phyloP scores from a whole-genome alignment of 2,888 invertebrate species.

The Phymatocera aterrima region DNA sequence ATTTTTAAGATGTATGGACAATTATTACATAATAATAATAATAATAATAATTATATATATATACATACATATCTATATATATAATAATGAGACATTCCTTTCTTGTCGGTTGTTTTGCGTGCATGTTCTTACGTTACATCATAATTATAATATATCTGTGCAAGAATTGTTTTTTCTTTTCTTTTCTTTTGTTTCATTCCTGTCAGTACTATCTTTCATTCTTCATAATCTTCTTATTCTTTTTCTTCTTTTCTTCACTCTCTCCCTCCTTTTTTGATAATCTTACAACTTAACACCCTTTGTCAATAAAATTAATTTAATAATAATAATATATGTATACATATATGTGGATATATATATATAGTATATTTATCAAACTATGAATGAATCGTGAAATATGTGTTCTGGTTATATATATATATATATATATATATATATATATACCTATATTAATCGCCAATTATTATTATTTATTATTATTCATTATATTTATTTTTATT shows the following conservation, averaged over 20 bases:
- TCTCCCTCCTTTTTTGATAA: slow-evolving; percentile 52
- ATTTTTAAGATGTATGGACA: slow-evolving; percentile 73
- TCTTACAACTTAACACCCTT: slow-evolving; percentile 65
- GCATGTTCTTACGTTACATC: background rate
- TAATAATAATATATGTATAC: slow-evolving; percentile 61
- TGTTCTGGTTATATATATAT: slow-evolving; percentile 56
- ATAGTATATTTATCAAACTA: slow-evolving; percentile 63
- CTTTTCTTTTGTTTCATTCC: slow-evolving; percentile 48
- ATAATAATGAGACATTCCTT: slow-evolving; percentile 71
- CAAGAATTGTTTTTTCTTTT: slow-evolving; percentile 48
- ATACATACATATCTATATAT: slow-evolving; percentile 45
- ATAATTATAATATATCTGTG: slow-evolving; percentile 53
- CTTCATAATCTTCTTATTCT: slow-evolving; percentile 49
- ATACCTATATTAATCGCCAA: slow-evolving; percentile 66
- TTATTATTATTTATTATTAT: slow-evolving; percentile 58
- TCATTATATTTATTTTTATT: slow-evolving; percentile 39
- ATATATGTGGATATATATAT: background rate
- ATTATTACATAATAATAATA: slow-evolving; percentile 72
- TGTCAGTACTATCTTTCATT: slow-evolving; percentile 50
- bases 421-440: slow-evolving; percentile 61
- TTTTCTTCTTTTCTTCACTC: slow-evolving; percentile 46
- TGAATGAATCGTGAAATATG: slow-evolving; percentile 69
- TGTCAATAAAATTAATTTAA: slow-evolving; percentile 62
- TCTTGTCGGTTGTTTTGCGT: slow-evolving; percentile 62
- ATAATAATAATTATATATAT: background rate